phyloP scores from a whole-genome alignment of 2,797 vertebrate genomes.

The Sardinella longiceps region DNA sequence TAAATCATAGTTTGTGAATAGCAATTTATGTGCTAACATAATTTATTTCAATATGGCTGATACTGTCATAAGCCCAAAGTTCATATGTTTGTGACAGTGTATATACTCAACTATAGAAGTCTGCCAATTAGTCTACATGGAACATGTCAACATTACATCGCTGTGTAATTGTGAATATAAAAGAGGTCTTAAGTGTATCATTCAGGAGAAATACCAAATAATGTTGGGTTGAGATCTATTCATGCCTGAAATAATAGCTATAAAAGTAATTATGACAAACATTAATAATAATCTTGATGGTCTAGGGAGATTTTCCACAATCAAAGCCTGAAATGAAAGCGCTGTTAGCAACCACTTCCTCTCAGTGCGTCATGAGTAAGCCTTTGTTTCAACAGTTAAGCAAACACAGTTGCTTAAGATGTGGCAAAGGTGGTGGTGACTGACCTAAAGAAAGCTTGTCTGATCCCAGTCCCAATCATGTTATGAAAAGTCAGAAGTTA shows the following conservation, averaged over 20 bases:
- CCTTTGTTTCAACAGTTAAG: background rate
- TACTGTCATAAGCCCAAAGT: background rate
- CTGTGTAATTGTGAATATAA: no score
- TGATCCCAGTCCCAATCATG: background rate
- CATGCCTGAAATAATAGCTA: no score
- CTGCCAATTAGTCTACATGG: no score
- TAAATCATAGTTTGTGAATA: no score
- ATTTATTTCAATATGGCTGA: no score
- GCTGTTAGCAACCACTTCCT: background rate
- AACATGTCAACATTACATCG: no score
- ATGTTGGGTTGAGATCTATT: no score
- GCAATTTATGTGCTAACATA: background rate
- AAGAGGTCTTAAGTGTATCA: no score
- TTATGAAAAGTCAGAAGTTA: background rate
- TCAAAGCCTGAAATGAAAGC: background rate
- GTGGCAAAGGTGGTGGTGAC: background rate
- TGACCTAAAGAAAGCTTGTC: background rate
- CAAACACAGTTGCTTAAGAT: background rate
- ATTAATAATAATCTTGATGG: background rate
- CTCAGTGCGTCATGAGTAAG: background rate
- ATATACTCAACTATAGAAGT: background rate
- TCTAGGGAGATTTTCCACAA: background rate
- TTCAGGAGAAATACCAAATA: no score
- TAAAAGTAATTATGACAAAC: no score
- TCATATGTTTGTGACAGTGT: background rate